Evolutionary conservation across 1,140 invertebrate species (phyloP).

Genomic region (Liolophura sinensis): DNA sequence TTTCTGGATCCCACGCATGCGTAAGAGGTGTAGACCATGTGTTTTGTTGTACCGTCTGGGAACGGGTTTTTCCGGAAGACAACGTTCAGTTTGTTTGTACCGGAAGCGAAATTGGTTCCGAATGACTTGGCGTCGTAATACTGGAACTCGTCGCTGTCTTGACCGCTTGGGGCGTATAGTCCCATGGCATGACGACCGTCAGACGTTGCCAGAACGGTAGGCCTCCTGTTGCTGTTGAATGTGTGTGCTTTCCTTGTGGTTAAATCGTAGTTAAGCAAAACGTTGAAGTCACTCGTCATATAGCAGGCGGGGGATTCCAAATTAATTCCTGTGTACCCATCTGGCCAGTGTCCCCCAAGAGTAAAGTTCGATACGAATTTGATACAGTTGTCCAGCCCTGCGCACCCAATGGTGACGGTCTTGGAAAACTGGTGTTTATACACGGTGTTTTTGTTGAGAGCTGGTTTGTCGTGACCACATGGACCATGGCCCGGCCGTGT

Average conservation of each 20-base stretch:
- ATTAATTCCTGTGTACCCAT: background rate
- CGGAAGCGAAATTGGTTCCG: background rate
- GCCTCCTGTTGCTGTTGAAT: slow-evolving; percentile 5
- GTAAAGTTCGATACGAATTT: background rate
- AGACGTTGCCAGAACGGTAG: slow-evolving; percentile 18
- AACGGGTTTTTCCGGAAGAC: slow-evolving; percentile 19
- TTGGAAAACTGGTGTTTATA: slow-evolving; percentile 6
- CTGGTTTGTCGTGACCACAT: background rate
- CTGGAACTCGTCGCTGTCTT: slow-evolving; percentile 15
- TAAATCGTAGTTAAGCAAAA: slow-evolving; percentile 13
- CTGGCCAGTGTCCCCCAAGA: slow-evolving; percentile 4
- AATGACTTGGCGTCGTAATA: slow-evolving; percentile 13
- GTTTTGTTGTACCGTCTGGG: slow-evolving; percentile 7
- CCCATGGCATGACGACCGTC: slow-evolving; percentile 25
- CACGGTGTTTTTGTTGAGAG: slow-evolving; percentile 3
- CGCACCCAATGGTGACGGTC: slow-evolving; percentile 5
- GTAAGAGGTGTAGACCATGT: slow-evolving; percentile 19
- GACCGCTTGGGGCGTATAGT: slow-evolving; percentile 18
- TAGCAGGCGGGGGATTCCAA: slow-evolving; percentile 28
- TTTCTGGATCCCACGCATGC: slow-evolving; percentile 19
- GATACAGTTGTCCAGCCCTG: slow-evolving; percentile 7
- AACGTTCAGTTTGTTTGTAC: slow-evolving; percentile 24
- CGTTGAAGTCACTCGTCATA: slow-evolving; percentile 23
- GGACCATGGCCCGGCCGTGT: too few species aligned
- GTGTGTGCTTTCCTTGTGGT: slow-evolving; percentile 7